These are phyloP conservation scores for Oikopleura dioica DNA, from an alignment of 23 tunicate species.

Conservation along the genomic window DNA sequence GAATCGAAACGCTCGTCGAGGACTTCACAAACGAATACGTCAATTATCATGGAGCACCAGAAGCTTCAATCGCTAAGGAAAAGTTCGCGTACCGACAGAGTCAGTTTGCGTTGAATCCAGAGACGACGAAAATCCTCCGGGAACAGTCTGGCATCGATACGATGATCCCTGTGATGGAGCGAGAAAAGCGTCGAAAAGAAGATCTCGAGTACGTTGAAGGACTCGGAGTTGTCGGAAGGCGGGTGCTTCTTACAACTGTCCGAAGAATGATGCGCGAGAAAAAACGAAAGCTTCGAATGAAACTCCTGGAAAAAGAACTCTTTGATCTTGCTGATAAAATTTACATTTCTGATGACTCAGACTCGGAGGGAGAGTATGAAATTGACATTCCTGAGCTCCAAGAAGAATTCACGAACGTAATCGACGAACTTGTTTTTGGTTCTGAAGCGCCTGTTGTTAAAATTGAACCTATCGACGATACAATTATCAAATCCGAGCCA, in stretches of 20 bases:
- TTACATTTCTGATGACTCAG: neutral
- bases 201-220: neutral
- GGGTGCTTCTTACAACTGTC: neutral
- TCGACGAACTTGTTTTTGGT: slow-evolving; percentile 8
- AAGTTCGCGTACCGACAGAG: no score
- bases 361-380: neutral
- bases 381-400: neutral
- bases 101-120: neutral
- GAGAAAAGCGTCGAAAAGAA: neutral
- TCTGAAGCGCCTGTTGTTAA: neutral
- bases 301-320: neutral
- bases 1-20: neutral
- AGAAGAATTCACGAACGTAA: neutral
- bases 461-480: neutral
- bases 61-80: no score
- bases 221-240: neutral
- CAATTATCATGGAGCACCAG: neutral
- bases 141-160: neutral
- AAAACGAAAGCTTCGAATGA: neutral
- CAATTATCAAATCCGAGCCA: neutral
- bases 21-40: neutral
- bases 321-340: neutral
- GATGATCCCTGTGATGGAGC: neutral
- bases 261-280: neutral
- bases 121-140: neutral